Evolutionary conservation across 2,113 vertebrate species (phyloP).

Genomic region (Delphinapterus leucas): DNA sequence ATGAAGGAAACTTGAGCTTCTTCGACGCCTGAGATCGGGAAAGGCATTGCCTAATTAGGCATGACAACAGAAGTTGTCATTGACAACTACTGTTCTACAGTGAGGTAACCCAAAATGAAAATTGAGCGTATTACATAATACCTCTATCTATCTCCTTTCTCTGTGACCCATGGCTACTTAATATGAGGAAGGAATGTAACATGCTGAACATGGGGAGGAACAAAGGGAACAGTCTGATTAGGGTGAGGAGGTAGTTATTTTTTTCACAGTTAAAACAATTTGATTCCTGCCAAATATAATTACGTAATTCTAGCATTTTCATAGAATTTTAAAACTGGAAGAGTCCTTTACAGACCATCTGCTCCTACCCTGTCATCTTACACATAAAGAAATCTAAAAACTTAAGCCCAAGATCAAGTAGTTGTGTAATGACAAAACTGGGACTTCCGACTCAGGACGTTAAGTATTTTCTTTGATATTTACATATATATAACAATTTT

Average conservation of each 20-base stretch:
- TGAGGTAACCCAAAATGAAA: conserved; percentile 1
- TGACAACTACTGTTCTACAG: conserved; percentile 5
- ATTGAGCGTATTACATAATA: conserved; percentile 48
- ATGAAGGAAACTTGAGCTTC: conserved; percentile 10
- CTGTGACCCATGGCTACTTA: not conserved
- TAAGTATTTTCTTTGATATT: conserved; percentile 10
- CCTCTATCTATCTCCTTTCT: not conserved
- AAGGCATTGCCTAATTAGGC: not conserved
- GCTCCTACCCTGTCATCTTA: conserved; percentile 36
- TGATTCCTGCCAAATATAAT: conserved; percentile 43
- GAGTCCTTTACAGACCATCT: conserved; percentile 37
- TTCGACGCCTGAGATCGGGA: not conserved
- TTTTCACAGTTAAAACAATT: conserved; percentile 50
- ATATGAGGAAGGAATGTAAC: conserved; percentile 21
- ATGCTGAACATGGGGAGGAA: conserved; percentile 16
- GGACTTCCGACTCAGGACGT: not conserved
- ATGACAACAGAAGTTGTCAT: not conserved
- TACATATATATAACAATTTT: not conserved
- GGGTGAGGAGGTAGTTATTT: not conserved
- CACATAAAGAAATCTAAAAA: conserved; percentile 31
- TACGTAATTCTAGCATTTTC: conserved; percentile 47
- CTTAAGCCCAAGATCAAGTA: conserved; percentile 14
- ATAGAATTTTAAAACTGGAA: conserved; percentile 46
- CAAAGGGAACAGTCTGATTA: conserved; percentile 7
- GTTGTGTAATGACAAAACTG: conserved; percentile 30